Percentiles rank a stretch among this genome's conserved stretches.
phyloP scores from a whole-genome alignment of 2,888 invertebrate species.

The Sarcophaga carnaria region DNA sequence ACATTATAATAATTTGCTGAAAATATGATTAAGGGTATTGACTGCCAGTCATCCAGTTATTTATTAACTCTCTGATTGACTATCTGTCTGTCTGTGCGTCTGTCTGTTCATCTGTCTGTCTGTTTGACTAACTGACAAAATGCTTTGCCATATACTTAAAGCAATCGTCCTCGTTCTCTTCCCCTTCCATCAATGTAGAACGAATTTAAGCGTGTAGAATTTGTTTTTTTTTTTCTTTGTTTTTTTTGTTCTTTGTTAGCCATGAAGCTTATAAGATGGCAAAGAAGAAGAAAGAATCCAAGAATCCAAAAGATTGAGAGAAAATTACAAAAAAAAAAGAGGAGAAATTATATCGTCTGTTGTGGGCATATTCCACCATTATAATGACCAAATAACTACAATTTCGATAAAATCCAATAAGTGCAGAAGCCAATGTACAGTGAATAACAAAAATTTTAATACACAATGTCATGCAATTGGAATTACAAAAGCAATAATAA shows the following conservation, averaged over 20 bases:
- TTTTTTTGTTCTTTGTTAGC: background rate
- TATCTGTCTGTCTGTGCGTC: constrained; percentile 40
- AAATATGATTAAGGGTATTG: constrained; percentile 79
- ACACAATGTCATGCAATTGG: too few relatives aligned
- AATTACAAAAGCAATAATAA: too few relatives aligned
- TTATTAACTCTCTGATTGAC: constrained; percentile 56
- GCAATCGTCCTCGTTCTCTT: background rate
- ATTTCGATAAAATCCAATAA: constrained; percentile 62
- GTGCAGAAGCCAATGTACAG: constrained; percentile 31
- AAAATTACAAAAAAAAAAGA: constrained; percentile 18
- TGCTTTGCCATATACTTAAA: constrained; percentile 35
- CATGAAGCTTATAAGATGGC: background rate
- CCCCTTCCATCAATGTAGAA: constrained; percentile 29
- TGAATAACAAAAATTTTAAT: background rate
- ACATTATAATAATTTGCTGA: constrained; percentile 81
- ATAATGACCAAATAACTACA: constrained; percentile 67
- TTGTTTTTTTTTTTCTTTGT: background rate
- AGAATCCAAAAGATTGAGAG: constrained; percentile 21
- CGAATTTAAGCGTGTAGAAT: constrained; percentile 7
- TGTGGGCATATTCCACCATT: constrained; percentile 60
- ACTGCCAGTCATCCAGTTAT: background rate
- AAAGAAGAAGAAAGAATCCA: background rate
- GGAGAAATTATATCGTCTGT: constrained; percentile 24
- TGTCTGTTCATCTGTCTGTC: constrained; percentile 67
- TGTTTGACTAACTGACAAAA: constrained; percentile 20